Evolutionary conservation across 2,888 invertebrate genomes (phyloP), one percentile per base, ranked within the genome.

Genomic region (Dicyrtoma fusca): DNA sequence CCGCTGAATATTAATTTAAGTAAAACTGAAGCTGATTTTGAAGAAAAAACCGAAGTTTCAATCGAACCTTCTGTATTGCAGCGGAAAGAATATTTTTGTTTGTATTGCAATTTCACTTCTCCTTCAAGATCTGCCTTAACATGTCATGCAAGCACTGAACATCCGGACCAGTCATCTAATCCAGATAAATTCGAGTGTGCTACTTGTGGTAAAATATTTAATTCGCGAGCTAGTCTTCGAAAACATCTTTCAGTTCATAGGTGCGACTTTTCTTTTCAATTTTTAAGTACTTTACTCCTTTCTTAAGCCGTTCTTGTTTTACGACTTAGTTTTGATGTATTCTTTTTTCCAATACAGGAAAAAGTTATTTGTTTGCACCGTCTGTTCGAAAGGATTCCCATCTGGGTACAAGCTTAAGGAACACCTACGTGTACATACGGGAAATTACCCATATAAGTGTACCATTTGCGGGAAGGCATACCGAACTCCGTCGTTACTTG

Each of bases 161-260:
- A 80, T 69, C 63, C 71, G n/a, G 78, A 73, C 21, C 76, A 75
- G 68, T 73, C 77, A 5, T n/a, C 68, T 0, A 69, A 76, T 57
- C 80, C 80, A 21, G 62, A 66, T 25, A 71, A 73, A 45, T 80
- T 76, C 68, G 79, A 79, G 63, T 80, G 80, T 59, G 69, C 75
- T 14, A 75, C 75, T n/a, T 80, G 80, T 74, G 80, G 79, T 23
- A 80, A 79, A 70, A 70, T 73, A n/a, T 80, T 79, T 44, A 44
- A 42, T 21, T 73, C 75, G 1, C 66, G 79, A 55, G 74, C 76
- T 3, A 79, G 77, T 53, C 66, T 79, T 26, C 55, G 76, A 17
- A 80, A 80, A 34, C 80, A 80, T 75, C 53, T 80, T 13, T 47
- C 77, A n/a, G 72, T 79, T 68, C 80, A 80, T 68, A 75, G 75